A percentile compares a stretch with the other conserved stretches of the same genome.
Evolutionary conservation across 2,797 vertebrate species (phyloP).

Genomic region (Gadopsis marmoratus): DNA sequence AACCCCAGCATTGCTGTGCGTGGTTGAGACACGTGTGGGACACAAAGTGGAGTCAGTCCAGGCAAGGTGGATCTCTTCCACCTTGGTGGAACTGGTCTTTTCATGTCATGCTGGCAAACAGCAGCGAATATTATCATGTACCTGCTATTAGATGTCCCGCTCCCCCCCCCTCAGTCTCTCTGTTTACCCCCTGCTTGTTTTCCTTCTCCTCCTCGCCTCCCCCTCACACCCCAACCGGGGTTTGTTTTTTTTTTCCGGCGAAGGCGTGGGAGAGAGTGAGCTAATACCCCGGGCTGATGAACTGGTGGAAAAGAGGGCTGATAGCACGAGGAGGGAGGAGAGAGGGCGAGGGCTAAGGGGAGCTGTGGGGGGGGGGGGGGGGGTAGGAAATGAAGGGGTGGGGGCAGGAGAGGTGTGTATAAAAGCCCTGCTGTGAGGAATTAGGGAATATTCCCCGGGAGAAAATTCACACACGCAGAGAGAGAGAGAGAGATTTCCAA

Average conservation of each 20-base stretch:
- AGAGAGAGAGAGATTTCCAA: constrained; percentile 61
- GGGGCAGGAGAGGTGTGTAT: constrained; percentile 73
- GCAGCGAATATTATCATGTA: constrained; percentile 72
- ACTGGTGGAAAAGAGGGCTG: constrained; percentile 74
- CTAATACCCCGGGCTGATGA: constrained; percentile 77
- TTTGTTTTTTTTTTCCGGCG: constrained; percentile 15
- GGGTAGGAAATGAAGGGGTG: constrained; percentile 67
- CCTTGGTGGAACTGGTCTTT: too few relatives aligned
- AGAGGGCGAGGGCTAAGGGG: constrained; percentile 49
- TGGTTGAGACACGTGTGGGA: neutral
- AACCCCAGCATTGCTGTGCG: neutral
- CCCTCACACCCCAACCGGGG: constrained; percentile 10
- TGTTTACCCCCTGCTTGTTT: constrained; percentile 60
- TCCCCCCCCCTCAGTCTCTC: constrained; percentile 12
- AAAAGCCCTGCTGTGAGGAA: constrained; percentile 74
- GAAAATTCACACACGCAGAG: constrained; percentile 52
- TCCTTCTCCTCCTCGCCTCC: constrained; percentile 37
- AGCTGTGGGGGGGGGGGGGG: constrained; percentile 41
- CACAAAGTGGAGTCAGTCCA: neutral
- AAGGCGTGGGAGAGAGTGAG: constrained; percentile 73
- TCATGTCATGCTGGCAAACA: constrained; percentile 61
- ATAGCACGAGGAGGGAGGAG: constrained; percentile 72
- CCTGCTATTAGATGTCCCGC: constrained; percentile 50
- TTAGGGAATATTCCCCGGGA: constrained; percentile 72
- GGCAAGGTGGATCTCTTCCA: constrained; percentile 3